A percentile compares a stretch with the other conserved stretches of the same genome.
Conservation (phyloP, 35 echinoderm and acorn worm species). For the Chiridota heheva region DNA sequence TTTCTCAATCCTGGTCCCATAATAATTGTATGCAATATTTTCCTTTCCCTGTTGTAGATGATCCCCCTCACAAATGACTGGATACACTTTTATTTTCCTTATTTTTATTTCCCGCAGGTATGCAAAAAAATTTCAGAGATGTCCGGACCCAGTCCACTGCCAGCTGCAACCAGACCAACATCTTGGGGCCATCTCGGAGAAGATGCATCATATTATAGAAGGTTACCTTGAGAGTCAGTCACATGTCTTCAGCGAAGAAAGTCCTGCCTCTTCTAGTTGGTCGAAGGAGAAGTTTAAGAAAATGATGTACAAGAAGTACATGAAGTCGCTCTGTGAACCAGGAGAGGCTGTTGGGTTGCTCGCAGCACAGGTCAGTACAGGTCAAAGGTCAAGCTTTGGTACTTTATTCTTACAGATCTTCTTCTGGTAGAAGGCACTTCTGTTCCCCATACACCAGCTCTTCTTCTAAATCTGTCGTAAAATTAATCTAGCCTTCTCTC, state of each 20-base stretch:
- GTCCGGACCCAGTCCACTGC: slow-evolving; percentile 81
- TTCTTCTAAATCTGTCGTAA: no score
- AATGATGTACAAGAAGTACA: slow-evolving; percentile 82
- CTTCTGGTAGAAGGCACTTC: no score
- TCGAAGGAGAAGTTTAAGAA: slow-evolving; percentile 43
- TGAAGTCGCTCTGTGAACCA: slow-evolving; percentile 75
- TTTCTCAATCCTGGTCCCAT: no score
- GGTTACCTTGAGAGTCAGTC: slow-evolving; percentile 58
- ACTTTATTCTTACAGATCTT: no score
- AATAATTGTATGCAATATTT: no score
- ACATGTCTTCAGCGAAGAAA: neutral
- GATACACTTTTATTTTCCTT: no score
- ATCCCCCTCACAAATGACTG: no score
- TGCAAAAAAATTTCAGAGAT: slow-evolving; percentile 49
- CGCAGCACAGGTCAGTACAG: slow-evolving; percentile 79
- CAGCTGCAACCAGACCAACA: slow-evolving; percentile 78
- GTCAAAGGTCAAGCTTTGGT: neutral
- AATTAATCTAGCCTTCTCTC: no score
- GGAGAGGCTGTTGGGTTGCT: slow-evolving; percentile 93
- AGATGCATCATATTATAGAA: slow-evolving; percentile 54
- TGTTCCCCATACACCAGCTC: no score
- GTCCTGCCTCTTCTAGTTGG: neutral
- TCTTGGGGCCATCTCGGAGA: slow-evolving; percentile 90
- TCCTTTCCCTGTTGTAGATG: no score
- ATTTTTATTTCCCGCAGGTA: slow-evolving; percentile 73